A percentile compares a stretch with the other conserved stretches of the same genome.
phyloP scores from a whole-genome alignment of 2,797 vertebrate species.

The Rhinogobio ventralis region DNA sequence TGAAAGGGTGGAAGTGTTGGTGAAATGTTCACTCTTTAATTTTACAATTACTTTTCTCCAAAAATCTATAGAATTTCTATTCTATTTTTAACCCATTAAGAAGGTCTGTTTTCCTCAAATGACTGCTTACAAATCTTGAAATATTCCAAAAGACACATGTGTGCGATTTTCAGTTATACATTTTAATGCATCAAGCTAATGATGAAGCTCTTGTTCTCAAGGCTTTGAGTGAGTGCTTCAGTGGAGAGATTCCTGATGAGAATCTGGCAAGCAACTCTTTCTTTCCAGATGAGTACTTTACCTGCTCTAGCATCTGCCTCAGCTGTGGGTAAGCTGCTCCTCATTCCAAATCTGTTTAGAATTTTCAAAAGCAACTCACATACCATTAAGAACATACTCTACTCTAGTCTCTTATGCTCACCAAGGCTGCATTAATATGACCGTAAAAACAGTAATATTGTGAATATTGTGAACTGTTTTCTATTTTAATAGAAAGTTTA shows the following conservation, averaged over 20 bases:
- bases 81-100: neutral
- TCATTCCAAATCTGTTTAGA: neutral
- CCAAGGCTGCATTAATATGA: neutral
- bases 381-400: neutral
- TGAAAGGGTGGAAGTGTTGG: neutral
- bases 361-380: neutral
- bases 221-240: conserved; percentile 97
- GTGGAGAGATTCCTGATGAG: conserved; percentile 94
- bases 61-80: neutral
- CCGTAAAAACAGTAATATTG: neutral
- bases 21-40: neutral
- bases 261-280: conserved; percentile 94
- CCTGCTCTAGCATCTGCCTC: conserved; percentile 94
- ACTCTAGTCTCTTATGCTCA: neutral
- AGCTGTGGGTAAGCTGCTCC: conserved; percentile 90
- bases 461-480: neutral
- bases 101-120: neutral
- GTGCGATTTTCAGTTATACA: neutral
- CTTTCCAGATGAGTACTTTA: conserved; percentile 98
- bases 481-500: neutral
- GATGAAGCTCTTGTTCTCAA: conserved; percentile 61
- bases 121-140: neutral
- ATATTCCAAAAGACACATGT: neutral
- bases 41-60: neutral
- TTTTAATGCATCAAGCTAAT: neutral